These are phyloP conservation scores for Nematostella vectensis DNA, from an alignment of 92 coral and sea anemone genomes.

Conservation along the genomic window DNA sequence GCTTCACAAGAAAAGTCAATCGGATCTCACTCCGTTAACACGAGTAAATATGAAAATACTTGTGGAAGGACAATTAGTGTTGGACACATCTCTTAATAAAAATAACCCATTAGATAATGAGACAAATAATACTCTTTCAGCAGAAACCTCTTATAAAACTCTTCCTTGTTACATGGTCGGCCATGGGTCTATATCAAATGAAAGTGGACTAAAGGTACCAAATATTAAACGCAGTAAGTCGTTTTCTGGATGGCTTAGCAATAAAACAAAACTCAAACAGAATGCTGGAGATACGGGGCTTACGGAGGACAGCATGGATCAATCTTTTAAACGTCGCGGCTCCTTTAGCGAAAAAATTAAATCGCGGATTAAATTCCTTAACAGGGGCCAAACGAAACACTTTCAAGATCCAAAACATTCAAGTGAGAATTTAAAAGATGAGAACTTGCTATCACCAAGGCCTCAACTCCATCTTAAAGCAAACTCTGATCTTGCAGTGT, in stretches of 20 bases:
- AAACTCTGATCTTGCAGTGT: background rate
- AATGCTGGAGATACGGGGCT: background rate
- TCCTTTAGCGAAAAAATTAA: slow-evolving; percentile 1
- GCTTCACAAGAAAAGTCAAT: background rate
- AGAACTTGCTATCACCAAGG: background rate
- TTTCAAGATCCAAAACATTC: too few species aligned
- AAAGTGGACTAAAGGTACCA: background rate
- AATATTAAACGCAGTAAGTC: background rate
- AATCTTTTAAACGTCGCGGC: background rate
- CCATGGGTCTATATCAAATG: background rate
- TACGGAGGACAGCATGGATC: background rate
- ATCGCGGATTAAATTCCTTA: background rate
- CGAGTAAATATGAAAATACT: background rate
- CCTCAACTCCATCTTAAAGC: background rate
- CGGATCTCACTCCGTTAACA: background rate
- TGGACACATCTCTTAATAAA: background rate
- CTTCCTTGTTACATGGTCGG: too few species aligned
- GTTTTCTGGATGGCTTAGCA: background rate
- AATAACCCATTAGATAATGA: background rate
- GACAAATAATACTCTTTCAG: background rate
- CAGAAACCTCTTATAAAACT: too few species aligned
- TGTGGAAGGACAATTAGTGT: background rate
- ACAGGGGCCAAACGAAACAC: background rate
- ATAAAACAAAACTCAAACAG: background rate
- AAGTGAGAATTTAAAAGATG: too few species aligned